Conservation (phyloP, 1,140 invertebrate species). For the Diorhabda carinulata region DNA sequence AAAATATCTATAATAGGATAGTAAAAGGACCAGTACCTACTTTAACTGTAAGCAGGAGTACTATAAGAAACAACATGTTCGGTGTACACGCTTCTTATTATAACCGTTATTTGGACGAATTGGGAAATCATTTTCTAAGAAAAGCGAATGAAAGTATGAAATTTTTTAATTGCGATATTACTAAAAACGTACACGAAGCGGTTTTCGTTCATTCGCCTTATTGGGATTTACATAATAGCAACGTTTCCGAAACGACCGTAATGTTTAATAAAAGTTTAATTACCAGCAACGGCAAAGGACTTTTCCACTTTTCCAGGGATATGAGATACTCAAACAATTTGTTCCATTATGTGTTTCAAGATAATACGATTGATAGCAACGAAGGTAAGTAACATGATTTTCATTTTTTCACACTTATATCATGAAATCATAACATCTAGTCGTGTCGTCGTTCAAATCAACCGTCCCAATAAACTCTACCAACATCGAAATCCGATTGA, state of each 20-base stretch:
- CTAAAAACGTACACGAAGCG: slow-evolving; percentile 74
- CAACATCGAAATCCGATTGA: too few relatives aligned
- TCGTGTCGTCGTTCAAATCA: too few relatives aligned
- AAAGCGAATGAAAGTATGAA: slow-evolving; percentile 85
- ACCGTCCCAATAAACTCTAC: too few relatives aligned
- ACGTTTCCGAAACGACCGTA: slow-evolving; percentile 78
- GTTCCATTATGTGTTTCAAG: slow-evolving; percentile 88
- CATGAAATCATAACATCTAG: too few relatives aligned
- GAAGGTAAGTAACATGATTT: slow-evolving; percentile 40
- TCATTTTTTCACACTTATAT: not conserved
- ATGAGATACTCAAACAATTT: slow-evolving; percentile 89
- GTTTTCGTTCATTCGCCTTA: slow-evolving; percentile 77
- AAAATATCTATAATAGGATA: slow-evolving; percentile 66
- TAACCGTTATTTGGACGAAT: slow-evolving; percentile 79
- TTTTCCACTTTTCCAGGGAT: slow-evolving; percentile 85
- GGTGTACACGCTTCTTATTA: slow-evolving; percentile 86
- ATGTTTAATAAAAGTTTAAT: slow-evolving; percentile 82
- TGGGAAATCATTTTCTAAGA: slow-evolving; percentile 78
- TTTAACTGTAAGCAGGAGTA: slow-evolving; percentile 63
- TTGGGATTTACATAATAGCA: slow-evolving; percentile 76
- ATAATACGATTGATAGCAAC: slow-evolving; percentile 84
- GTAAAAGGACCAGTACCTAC: slow-evolving; percentile 74
- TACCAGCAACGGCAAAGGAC: slow-evolving; percentile 77
- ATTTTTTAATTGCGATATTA: slow-evolving; percentile 73
- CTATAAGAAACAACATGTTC: slow-evolving; percentile 74